A percentile compares a stretch with the other conserved stretches of the same genome.
Evolutionary conservation across 2,797 vertebrate genomes (phyloP).

Genomic region (Synanceia verrucosa): DNA sequence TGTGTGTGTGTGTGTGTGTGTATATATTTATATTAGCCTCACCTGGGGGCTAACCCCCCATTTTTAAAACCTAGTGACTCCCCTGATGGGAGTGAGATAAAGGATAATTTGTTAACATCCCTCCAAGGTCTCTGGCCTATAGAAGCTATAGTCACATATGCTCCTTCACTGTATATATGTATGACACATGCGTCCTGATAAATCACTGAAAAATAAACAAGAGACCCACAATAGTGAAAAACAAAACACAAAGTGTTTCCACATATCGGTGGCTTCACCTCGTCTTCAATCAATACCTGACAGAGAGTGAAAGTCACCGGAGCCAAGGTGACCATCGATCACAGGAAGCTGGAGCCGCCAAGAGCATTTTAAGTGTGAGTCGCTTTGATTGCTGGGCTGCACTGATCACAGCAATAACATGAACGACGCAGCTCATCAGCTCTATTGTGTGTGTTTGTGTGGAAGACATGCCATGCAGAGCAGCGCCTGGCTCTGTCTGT

Average conservation of each 20-base stretch:
- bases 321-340: constrained; percentile 77
- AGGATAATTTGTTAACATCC: constrained; percentile 23
- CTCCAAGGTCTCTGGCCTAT: constrained; percentile 35
- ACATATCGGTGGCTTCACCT: constrained; percentile 24
- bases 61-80: too few relatives aligned
- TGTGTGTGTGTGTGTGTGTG: too few relatives aligned
- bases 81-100: constrained; percentile 26
- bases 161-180: background rate
- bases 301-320: constrained; percentile 55
- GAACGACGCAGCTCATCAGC: background rate
- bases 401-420: constrained; percentile 36
- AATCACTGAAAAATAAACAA: background rate
- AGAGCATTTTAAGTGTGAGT: constrained; percentile 63
- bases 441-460: too few relatives aligned
- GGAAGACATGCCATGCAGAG: background rate
- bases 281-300: constrained; percentile 55
- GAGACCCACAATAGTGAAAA: constrained; percentile 25
- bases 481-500: constrained; percentile 4
- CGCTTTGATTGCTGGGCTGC: constrained; percentile 49
- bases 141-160: background rate
- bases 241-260: constrained; percentile 28
- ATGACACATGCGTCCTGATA: background rate
- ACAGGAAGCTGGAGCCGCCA: constrained; percentile 36
- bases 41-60: too few relatives aligned
- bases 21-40: too few relatives aligned